Evolutionary conservation across 2,888 invertebrate species (phyloP).

Genomic region (Epinotia demarniana): DNA sequence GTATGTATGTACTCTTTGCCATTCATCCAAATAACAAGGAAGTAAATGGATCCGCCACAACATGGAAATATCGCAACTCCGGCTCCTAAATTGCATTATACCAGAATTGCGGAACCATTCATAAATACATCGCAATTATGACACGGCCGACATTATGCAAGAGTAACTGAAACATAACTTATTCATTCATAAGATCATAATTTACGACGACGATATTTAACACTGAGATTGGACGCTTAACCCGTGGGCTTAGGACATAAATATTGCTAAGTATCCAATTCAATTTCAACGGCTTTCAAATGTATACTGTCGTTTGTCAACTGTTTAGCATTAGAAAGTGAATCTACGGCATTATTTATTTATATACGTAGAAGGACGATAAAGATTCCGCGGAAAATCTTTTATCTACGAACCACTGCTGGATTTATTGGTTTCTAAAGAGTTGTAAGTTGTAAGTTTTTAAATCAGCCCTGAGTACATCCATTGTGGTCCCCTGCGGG

Average conservation of each 20-base stretch:
- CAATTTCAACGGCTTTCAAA: conserved; percentile 40
- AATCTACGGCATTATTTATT: not conserved
- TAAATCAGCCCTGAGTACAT: no score
- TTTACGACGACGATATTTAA: conserved; percentile 39
- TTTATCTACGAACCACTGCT: not conserved
- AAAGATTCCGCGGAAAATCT: not conserved
- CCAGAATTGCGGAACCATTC: conserved; percentile 37
- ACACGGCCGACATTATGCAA: conserved; percentile 40
- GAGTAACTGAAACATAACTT: conserved; percentile 42
- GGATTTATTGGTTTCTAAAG: not conserved
- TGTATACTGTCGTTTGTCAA: conserved; percentile 31
- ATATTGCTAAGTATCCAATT: conserved; percentile 41
- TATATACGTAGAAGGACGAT: not conserved
- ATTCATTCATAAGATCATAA: conserved; percentile 44
- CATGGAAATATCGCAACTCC: conserved; percentile 26
- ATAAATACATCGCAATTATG: conserved; percentile 43
- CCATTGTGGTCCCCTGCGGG: no score
- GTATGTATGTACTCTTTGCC: not conserved
- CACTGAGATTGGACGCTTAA: conserved; percentile 40
- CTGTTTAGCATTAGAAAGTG: conserved; percentile 13
- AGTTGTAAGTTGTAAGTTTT: no score
- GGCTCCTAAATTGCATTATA: conserved; percentile 27
- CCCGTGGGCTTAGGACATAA: conserved; percentile 44
- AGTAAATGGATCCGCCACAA: conserved; percentile 7
- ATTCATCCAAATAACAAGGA: not conserved